A percentile compares a stretch with the other conserved stretches of the same genome.
Evolutionary conservation across 2,888 invertebrate species (phyloP).

Genomic region (Philonicus albiceps): DNA sequence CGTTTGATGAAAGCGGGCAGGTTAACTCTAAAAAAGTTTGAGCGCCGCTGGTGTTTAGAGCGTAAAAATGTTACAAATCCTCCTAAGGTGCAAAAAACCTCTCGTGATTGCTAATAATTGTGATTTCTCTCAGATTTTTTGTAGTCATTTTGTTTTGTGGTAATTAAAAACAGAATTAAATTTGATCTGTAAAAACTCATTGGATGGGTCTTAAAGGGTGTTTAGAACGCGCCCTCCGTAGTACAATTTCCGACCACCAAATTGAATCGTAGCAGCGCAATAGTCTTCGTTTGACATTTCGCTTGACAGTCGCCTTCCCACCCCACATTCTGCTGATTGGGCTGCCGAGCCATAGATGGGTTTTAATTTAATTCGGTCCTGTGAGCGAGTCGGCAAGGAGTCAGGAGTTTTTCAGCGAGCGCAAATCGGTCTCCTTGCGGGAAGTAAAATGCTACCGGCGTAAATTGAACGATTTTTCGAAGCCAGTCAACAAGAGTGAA

Average conservation of each 20-base stretch:
- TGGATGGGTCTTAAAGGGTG: too few species aligned
- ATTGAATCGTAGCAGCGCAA: neutral
- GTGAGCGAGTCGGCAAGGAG: constrained; percentile 25
- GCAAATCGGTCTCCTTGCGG: neutral
- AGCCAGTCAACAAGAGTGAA: neutral
- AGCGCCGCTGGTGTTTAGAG: too few species aligned
- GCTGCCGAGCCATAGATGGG: neutral
- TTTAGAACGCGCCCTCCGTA: neutral
- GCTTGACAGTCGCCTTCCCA: neutral
- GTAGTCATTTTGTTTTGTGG: too few species aligned
- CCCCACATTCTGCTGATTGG: neutral
- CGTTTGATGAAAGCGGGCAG: too few species aligned
- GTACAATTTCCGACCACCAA: neutral
- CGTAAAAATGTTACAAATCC: too few species aligned
- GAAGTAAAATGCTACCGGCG: constrained; percentile 20
- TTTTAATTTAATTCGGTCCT: constrained; percentile 3
- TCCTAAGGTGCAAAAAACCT: too few species aligned
- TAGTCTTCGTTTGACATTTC: neutral
- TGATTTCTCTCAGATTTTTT: too few species aligned
- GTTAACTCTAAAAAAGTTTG: too few species aligned
- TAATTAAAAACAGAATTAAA: too few species aligned
- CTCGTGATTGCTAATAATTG: too few species aligned
- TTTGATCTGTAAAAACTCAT: too few species aligned
- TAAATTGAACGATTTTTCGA: neutral
- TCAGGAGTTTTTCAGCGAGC: neutral